Conservation (phyloP, 2,888 invertebrate genomes). For the Embidobia sp. region DNA sequence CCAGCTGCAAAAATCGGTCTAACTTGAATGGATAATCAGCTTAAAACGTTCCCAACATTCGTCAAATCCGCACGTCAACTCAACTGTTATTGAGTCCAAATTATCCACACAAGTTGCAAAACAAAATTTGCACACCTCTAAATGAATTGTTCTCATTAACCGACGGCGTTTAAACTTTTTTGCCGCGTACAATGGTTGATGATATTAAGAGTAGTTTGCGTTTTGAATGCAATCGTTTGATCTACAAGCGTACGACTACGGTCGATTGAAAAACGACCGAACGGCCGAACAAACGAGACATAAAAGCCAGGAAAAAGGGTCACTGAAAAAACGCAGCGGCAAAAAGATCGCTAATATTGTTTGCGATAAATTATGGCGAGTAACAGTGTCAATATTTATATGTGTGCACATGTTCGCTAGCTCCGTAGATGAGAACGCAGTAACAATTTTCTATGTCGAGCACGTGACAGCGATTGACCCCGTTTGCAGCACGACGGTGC, state of each 20-base stretch:
- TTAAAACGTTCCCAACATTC: no score
- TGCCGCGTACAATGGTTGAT: no score
- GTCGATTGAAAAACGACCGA: neutral
- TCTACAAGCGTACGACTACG: constrained; percentile 1
- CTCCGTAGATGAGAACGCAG: constrained; percentile 26
- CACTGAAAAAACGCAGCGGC: constrained; percentile 1
- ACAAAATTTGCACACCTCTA: no score
- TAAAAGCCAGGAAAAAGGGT: constrained; percentile 19
- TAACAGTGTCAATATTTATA: constrained; percentile 31
- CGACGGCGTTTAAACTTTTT: no score
- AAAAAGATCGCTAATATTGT: constrained; percentile 25
- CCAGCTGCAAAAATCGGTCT: no score
- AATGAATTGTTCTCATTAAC: no score
- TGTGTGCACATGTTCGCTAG: neutral
- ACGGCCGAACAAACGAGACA: neutral
- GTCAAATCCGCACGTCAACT: no score
- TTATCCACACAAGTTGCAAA: no score
- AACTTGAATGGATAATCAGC: no score
- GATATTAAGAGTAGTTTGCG: constrained; percentile 18
- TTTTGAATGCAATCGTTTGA: neutral
- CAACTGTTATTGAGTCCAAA: no score
- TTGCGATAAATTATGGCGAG: constrained; percentile 25
- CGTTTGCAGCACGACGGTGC: constrained; percentile 30
- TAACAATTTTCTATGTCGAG: constrained; percentile 49
- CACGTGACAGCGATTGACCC: constrained; percentile 57